Evolutionary conservation across 1,140 invertebrate species (phyloP).

Genomic region (Drosophila jambulina): DNA sequence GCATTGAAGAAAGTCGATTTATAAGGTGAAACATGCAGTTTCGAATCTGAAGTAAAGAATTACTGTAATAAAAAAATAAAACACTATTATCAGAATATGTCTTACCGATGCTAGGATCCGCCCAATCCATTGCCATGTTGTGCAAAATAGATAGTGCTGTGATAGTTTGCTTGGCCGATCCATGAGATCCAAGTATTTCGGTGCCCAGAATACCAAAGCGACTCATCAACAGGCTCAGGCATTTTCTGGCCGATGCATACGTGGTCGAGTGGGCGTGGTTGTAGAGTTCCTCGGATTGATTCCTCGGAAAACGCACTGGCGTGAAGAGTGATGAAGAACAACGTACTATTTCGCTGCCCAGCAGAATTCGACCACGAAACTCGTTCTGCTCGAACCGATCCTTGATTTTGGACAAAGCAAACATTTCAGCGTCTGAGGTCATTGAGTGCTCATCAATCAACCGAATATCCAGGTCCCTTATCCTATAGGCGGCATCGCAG

Average conservation of each 20-base stretch:
- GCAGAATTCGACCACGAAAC: conserved; percentile 72
- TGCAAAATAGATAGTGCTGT: conserved; percentile 71
- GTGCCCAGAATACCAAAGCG: conserved; percentile 64
- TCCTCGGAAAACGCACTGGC: conserved; percentile 52
- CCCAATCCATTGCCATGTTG: conserved; percentile 81
- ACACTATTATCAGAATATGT: background rate
- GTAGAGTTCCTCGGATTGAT: conserved; percentile 64
- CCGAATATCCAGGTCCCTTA: conserved; percentile 71
- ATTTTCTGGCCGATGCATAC: conserved; percentile 64
- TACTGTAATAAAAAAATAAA: background rate
- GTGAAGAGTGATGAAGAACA: conserved; percentile 69
- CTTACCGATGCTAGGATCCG: conserved; percentile 60
- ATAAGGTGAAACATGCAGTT: conserved; percentile 30
- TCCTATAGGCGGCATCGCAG: conserved; percentile 69
- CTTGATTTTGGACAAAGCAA: conserved; percentile 63
- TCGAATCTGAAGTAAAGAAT: conserved; percentile 33
- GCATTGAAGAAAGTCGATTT: conserved; percentile 42
- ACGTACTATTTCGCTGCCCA: conserved; percentile 60
- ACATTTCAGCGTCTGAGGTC: conserved; percentile 53
- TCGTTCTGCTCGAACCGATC: conserved; percentile 80
- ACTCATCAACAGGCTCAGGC: conserved; percentile 52
- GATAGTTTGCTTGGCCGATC: conserved; percentile 64
- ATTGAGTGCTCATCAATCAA: conserved; percentile 47
- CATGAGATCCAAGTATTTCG: conserved; percentile 55
- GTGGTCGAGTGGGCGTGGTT: conserved; percentile 65